Conservation (phyloP, 1,140 invertebrate species). For the Apis cerana region DNA sequence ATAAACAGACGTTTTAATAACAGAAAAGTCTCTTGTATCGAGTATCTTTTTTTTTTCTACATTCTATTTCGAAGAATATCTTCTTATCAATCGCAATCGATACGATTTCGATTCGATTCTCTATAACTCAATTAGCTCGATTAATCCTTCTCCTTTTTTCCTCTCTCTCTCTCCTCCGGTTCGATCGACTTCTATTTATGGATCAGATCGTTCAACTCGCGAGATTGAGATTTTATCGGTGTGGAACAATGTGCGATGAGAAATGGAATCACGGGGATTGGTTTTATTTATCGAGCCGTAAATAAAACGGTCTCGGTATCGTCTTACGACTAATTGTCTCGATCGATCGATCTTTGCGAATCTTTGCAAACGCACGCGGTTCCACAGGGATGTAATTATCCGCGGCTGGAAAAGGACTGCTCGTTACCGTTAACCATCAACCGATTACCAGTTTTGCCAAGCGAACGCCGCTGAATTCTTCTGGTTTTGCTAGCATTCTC, state of each 20-base stretch:
- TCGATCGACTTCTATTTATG: background rate
- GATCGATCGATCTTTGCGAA: constrained; percentile 15
- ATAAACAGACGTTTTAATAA: too few relatives aligned
- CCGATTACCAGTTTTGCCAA: constrained; percentile 40
- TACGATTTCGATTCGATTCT: background rate
- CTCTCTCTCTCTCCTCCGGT: background rate
- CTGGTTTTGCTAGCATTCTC: constrained; percentile 20
- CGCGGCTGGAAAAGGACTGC: constrained; percentile 25
- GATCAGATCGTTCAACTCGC: background rate
- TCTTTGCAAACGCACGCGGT: background rate
- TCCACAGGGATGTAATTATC: constrained; percentile 29
- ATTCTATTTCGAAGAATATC: too few relatives aligned
- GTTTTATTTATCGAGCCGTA: background rate
- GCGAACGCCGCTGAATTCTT: constrained; percentile 28
- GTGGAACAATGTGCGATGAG: background rate
- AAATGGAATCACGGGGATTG: background rate
- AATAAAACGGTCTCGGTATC: background rate
- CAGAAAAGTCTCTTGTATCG: too few relatives aligned
- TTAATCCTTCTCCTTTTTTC: background rate
- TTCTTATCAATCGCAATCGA: background rate
- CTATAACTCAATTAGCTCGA: background rate
- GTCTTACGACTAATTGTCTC: constrained; percentile 7
- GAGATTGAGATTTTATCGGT: background rate
- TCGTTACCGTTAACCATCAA: constrained; percentile 53
- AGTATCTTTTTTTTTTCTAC: too few relatives aligned